Base-by-base conservation (phyloP, 2,113 vertebrate species). In the Alethe castanea region DNA sequence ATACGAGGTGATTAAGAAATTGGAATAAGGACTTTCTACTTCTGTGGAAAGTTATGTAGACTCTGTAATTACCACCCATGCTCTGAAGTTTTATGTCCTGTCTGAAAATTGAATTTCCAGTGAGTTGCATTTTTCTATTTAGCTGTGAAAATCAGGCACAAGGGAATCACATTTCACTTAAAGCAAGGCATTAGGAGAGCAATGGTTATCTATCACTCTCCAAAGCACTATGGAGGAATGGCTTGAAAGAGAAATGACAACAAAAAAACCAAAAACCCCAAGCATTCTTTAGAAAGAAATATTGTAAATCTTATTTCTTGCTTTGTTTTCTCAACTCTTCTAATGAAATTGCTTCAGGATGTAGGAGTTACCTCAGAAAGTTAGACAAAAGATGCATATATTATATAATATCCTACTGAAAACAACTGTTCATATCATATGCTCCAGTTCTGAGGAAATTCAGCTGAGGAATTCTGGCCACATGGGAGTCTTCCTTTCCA, bases 91-190 rank as follows among this genome's bases (percentile, higher is more conserved):
- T 93, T 86, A 88, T 71, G 40, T 82, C 57, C 85, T 76, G 45
- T 64, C 74, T 94, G 62, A 95, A 95, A 85, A 90, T 33, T 56
- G 71, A 36, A 88, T 92, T 95, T 88, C 80, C 76, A 92, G 53
- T 82, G 71, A 62, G 65, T 47, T 90, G 70, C 61, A 79, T 92
- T 93, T 59, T 92, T 94, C 74, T 90, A 54, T 92, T 96, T 92
- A 91, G 38, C 73, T 92, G 85, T 76, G 48, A 62, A 93, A 94
- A 90, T 79, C 66, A 87, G 69, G 38, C 81, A 93, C 65, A 76
- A 92, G 79, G 70, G 79, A 95, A 92, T 72, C 52, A 71, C 81
- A 71, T 25, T 84, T 81, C 56, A 78, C 52, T 87, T 91, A 93
- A 94, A 94, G 25, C 15, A 67, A 83, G n/a, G 20, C 66, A 87